Conservation (phyloP, 37 sponge, comb jelly and placozoan species). For the Dysidea cf. avara region DNA sequence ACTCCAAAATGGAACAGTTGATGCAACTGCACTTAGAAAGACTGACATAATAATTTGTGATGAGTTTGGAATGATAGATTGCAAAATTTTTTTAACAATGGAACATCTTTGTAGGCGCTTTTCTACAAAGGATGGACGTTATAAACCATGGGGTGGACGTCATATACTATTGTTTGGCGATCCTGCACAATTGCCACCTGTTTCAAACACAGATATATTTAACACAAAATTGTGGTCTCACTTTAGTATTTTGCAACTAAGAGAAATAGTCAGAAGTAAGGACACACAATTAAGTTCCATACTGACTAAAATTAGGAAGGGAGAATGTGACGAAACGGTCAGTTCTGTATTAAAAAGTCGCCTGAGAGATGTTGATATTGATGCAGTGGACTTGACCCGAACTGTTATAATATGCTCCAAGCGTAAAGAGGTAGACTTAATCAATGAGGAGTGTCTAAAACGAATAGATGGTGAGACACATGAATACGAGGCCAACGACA, state of each 20-base stretch:
- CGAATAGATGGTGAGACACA: background rate
- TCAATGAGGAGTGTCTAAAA: background rate
- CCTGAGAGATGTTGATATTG: background rate
- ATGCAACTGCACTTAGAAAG: conserved; percentile 8
- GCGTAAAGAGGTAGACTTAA: background rate
- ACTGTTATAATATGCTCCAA: conserved; percentile 27
- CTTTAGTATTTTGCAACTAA: background rate
- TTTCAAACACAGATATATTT: conserved; percentile 1
- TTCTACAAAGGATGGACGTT: no score
- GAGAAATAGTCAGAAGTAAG: background rate
- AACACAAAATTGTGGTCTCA: background rate
- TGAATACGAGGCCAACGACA: background rate
- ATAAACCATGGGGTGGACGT: background rate
- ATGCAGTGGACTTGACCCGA: background rate
- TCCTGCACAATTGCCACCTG: conserved; percentile 17
- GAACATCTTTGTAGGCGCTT: conserved; percentile 2
- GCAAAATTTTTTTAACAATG: background rate
- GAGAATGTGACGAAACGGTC: background rate
- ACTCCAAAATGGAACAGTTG: conserved; percentile 13
- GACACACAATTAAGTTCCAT: background rate
- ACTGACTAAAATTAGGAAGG: background rate
- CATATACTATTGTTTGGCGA: conserved; percentile 19
- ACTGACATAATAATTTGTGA: conserved; percentile 8
- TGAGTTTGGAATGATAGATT: conserved; percentile 18
- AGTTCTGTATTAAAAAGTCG: background rate